Evolutionary conservation across 2,113 vertebrate genomes (phyloP).

Genomic region (Megaleporinus macrocephalus): DNA sequence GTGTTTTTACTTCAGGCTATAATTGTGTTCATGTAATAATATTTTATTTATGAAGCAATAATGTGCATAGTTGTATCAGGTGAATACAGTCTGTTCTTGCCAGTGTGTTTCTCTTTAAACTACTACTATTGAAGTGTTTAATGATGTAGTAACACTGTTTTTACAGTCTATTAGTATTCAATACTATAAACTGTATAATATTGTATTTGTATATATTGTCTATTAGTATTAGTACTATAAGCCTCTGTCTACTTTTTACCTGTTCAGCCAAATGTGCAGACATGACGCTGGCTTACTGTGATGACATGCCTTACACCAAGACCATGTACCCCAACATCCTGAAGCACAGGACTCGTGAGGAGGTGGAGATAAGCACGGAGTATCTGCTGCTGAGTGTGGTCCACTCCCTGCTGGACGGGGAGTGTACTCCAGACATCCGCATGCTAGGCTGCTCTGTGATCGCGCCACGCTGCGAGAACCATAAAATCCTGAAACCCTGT

Average conservation of each 20-base stretch:
- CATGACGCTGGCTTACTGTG: slow-evolving; percentile 83
- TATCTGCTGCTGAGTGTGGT: slow-evolving; percentile 89
- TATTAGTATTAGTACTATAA: not conserved
- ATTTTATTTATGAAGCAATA: not conserved
- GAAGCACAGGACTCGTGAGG: slow-evolving; percentile 79
- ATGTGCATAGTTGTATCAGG: not conserved
- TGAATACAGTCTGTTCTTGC: too few relatives aligned
- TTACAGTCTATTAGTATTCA: too few relatives aligned
- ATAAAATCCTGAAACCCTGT: slow-evolving; percentile 80
- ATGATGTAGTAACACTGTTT: not conserved
- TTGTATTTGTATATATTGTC: too few relatives aligned
- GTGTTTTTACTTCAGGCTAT: too few relatives aligned
- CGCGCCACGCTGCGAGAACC: slow-evolving; percentile 82
- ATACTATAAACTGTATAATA: too few relatives aligned
- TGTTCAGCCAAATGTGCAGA: slow-evolving; percentile 81
- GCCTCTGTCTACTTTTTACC: slow-evolving; percentile 21
- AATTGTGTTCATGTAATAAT: not conserved
- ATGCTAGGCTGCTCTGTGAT: slow-evolving; percentile 91
- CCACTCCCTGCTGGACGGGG: slow-evolving; percentile 85
- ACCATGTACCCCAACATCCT: slow-evolving; percentile 87
- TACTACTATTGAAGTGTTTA: not conserved
- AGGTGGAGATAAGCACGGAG: slow-evolving; percentile 84
- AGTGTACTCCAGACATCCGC: slow-evolving; percentile 87
- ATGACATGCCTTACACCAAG: slow-evolving; percentile 81
- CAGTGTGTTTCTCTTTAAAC: not conserved